Percentiles rank a stretch among this genome's conserved stretches.
These are phyloP conservation scores for Portevinia maculata DNA, from an alignment of 2,888 invertebrate species.

Conservation along the genomic window DNA sequence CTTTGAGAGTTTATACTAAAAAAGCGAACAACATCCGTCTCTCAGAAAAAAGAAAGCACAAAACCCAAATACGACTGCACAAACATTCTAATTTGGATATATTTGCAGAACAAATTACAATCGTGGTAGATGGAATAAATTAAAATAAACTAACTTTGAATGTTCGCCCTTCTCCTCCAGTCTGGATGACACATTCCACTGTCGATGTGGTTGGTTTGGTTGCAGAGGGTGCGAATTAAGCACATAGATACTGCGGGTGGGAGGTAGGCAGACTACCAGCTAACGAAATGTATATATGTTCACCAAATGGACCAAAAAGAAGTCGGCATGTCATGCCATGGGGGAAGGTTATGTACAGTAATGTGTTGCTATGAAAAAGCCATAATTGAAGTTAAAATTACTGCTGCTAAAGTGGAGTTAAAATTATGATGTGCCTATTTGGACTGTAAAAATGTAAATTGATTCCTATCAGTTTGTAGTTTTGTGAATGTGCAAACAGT, in stretches of 20 bases:
- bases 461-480: too few relatives aligned
- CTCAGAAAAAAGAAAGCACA: slow-evolving; percentile 1
- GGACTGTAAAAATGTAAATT: too few relatives aligned
- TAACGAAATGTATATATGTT: slow-evolving; percentile 50
- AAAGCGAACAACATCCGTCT: slow-evolving; percentile 48
- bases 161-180: slow-evolving; percentile 16
- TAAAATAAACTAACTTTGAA: slow-evolving; percentile 69
- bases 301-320: slow-evolving; percentile 46
- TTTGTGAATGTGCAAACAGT: too few relatives aligned
- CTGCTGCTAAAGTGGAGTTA: background rate
- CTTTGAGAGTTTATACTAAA: slow-evolving; percentile 29
- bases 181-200: slow-evolving; percentile 50
- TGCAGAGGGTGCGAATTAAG: slow-evolving; percentile 48
- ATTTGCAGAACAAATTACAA: slow-evolving; percentile 81
- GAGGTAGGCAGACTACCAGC: slow-evolving; percentile 1
- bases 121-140: slow-evolving; percentile 79
- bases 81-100: slow-evolving; percentile 77
- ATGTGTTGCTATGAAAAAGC: slow-evolving; percentile 33
- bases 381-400: slow-evolving; percentile 45
- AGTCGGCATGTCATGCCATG: too few relatives aligned
- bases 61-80: slow-evolving; percentile 28
- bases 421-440: too few relatives aligned
- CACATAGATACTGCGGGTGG: background rate
- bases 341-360: slow-evolving; percentile 2
- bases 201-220: slow-evolving; percentile 5